Base-by-base conservation (phyloP, 2,797 vertebrate species). In the Cuniculus paca region DNA sequence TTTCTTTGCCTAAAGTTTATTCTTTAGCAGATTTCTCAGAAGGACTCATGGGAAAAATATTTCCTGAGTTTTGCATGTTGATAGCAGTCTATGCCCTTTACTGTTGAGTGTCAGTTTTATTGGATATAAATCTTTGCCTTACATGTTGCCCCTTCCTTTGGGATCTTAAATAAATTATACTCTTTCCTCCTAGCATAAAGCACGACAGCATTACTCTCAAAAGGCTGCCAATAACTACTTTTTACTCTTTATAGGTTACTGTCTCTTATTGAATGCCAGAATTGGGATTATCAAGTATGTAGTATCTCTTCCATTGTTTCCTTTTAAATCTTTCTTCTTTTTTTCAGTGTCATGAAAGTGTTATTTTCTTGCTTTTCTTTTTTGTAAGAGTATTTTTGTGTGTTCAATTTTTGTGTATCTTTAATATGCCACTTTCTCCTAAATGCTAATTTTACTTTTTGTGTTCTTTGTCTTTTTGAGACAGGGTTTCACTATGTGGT, bases 41-140 rank as follows among this genome's bases (percentile, higher is more conserved):
- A 84, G 39, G 42, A 16, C 42, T 82, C 19, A 24, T 72, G 65
- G 60, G 16, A 82, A 75, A 28, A 84, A 2, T 56, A 58, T 56
- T 88, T 24, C 5, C 52, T 77, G 84, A 77, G 7, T 54, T 84
- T 95, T 91, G 42, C 75, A 56, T 92, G 39, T 81, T 93, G 36
- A 36, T 84, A 65, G 58, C 13, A 28, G 39, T 81, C 45, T 48
- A n/a, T 75, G 56, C 31, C 81, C 9, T 95, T 95, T 88, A 60
- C 89, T 65, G 13, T 42, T 88, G 42, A 91, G 45, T 48, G 50
- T 89, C n/a, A 90, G n/a, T 91, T 97, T 96, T 85, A 70, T 16
- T 85, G 60, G 80, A 52, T 60, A 75, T 92, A 77, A 84, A 72
- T 78, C 26, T 88, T 93, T 65, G 52, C 36, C 17, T 78, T 20